Evolutionary conservation across 2,113 vertebrate species (phyloP).

Genomic region (Centrocercus urophasianus): DNA sequence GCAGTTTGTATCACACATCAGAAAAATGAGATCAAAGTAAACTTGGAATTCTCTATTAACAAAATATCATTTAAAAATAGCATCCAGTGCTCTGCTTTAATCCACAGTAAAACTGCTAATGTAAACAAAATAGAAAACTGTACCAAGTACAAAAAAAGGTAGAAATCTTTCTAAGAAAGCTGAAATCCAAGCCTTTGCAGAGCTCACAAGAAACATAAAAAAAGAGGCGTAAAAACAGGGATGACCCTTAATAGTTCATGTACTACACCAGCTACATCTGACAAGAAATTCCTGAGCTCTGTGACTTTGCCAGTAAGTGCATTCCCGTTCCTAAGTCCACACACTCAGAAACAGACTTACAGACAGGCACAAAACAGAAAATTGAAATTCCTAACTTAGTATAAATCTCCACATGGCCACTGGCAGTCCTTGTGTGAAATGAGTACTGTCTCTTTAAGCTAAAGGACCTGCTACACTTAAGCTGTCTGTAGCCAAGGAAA

Average conservation of each 20-base stretch:
- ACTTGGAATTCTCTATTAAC: constrained; percentile 46
- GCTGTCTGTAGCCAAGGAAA: constrained; percentile 81
- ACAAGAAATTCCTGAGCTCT: not conserved
- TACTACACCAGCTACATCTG: not conserved
- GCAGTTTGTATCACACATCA: constrained; percentile 22
- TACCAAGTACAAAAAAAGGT: constrained; percentile 22
- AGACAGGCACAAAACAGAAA: not conserved
- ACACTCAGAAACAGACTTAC: not conserved
- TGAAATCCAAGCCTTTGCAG: constrained; percentile 25
- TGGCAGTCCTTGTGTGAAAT: constrained; percentile 52
- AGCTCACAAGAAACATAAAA: not conserved
- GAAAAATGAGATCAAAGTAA: constrained; percentile 69
- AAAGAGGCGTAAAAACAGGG: constrained; percentile 16
- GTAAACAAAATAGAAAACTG: constrained; percentile 58
- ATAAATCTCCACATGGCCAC: constrained; percentile 19
- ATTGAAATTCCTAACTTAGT: constrained; percentile 50
- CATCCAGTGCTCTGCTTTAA: constrained; percentile 47
- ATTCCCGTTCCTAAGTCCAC: not conserved
- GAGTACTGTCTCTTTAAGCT: constrained; percentile 81
- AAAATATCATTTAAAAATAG: constrained; percentile 62
- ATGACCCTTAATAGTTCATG: not conserved
- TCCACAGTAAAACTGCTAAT: constrained; percentile 52
- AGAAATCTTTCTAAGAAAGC: constrained; percentile 29
- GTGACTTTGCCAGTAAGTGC: not conserved
- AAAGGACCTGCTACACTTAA: constrained; percentile 76